Base-by-base conservation (phyloP, 2,797 vertebrate genomes). In the Eremophila alpestris region DNA sequence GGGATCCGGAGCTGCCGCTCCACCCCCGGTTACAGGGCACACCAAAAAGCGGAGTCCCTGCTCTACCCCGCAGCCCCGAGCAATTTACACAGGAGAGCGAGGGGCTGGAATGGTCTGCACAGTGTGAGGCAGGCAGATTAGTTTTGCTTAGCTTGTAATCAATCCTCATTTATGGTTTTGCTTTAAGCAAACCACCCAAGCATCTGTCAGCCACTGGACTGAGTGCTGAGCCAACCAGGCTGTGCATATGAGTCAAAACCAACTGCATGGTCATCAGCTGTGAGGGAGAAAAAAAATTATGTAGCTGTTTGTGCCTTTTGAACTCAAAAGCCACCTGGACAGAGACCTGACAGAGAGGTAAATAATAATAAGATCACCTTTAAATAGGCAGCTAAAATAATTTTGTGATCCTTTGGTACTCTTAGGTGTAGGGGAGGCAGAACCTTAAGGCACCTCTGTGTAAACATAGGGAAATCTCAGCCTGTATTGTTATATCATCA, bases 1-100 rank as follows among this genome's bases (percentile, higher is more conserved):
- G 1, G 4, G 4, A 0, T 1, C 18, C 16, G 2, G 1, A 5
- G 2, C 4, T 16, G 18, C 10, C 2, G 0, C 4, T 18, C 16
- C 21, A 1, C 1, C 4, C 6, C 3, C 1, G 1, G 4, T 6
- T 15, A 4, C 43, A 3, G 11, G 2, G 8, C 1, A 3, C 13
- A 29, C 20, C 59, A 6, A 26, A 26, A 43, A 24, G 5, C 45
- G 30, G 18, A 7, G 9, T 7, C 27, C 7, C 2, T 0, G 0
- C 30, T 54, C 41, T 22, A 0, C 27, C 24, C 7, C 0, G 2
- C 56, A 63, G 29, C 0, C 0, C 27, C 2, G 7, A 38, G 36
- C 11, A 30, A 5, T 15, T 12, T 10, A 18, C 15, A 63, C 11
- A 0, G 0, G 11, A 84, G 65, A 29, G 16, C 0, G 3, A 52